phyloP scores from a whole-genome alignment of 2,888 invertebrate genomes.

The Chrysina gloriosa region DNA sequence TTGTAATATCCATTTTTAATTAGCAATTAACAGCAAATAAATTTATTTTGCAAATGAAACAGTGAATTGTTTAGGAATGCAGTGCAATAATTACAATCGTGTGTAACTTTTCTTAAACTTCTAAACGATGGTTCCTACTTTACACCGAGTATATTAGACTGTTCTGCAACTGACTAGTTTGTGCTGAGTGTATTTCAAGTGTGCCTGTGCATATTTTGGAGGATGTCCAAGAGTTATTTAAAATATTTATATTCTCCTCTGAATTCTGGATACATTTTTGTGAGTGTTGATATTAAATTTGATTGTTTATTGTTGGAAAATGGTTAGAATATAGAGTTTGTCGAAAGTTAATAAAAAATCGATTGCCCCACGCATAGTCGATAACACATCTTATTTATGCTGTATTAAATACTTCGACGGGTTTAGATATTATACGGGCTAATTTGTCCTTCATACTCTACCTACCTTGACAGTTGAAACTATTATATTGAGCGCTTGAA shows the following conservation, averaged over 20 bases:
- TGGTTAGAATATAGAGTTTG: background rate
- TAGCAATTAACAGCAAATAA: too few species aligned
- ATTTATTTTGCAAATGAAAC: too few species aligned
- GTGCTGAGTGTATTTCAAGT: constrained; percentile 11
- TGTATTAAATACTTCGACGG: too few species aligned
- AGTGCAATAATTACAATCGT: background rate
- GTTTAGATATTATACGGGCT: too few species aligned
- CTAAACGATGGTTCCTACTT: background rate
- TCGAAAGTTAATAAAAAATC: background rate
- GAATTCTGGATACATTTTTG: background rate
- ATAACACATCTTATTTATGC: too few species aligned
- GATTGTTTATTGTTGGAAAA: constrained; percentile 6
- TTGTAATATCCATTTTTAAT: too few species aligned
- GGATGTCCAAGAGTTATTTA: constrained; percentile 17
- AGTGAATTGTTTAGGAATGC: too few species aligned
- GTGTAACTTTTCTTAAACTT: background rate
- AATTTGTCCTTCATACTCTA: too few species aligned
- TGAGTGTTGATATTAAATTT: constrained; percentile 1
- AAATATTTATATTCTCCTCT: constrained; percentile 8
- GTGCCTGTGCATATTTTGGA: constrained; percentile 14
- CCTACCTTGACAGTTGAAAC: too few species aligned
- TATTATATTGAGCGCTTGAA: too few species aligned
- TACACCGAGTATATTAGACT: background rate
- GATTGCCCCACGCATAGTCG: background rate
- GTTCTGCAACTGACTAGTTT: background rate